Evolutionary conservation across 1,140 invertebrate genomes (phyloP).

Genomic region (Atta texana): DNA sequence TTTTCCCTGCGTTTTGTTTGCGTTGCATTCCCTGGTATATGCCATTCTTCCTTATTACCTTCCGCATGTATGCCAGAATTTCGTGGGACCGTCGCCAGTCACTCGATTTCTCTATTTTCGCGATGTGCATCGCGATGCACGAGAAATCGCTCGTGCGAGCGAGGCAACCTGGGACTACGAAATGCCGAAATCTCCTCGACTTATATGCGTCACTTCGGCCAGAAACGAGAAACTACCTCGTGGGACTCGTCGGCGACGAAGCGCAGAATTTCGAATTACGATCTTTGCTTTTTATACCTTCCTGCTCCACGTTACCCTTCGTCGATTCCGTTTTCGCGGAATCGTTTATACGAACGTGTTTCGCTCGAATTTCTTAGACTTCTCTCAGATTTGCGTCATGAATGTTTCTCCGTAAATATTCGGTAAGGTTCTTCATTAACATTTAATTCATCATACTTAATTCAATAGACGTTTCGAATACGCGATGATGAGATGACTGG

Average conservation of each 20-base stretch:
- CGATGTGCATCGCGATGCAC: constrained; percentile 14
- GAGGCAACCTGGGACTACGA: constrained; percentile 13
- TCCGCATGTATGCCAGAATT: constrained; percentile 18
- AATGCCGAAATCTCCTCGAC: constrained; percentile 58
- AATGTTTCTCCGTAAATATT: neutral
- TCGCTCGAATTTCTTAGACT: neutral
- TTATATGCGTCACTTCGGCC: neutral
- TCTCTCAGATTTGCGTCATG: neutral
- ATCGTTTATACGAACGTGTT: neutral
- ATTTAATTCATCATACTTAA: constrained; percentile 33
- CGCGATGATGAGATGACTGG: neutral
- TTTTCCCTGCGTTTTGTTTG: constrained; percentile 31
- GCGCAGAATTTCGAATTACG: constrained; percentile 19
- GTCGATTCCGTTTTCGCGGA: neutral
- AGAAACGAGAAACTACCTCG: constrained; percentile 28
- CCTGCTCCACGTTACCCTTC: neutral
- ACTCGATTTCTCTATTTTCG: constrained; percentile 62
- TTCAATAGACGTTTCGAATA: constrained; percentile 22
- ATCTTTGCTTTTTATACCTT: neutral
- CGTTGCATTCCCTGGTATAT: neutral
- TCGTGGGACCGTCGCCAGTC: constrained; percentile 23
- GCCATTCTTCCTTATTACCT: constrained; percentile 49
- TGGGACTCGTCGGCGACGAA: constrained; percentile 12
- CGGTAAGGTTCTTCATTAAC: neutral
- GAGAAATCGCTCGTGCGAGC: constrained; percentile 25